Base-by-base conservation (phyloP, 2,888 invertebrate species). In the Sarcophaga carnaria region DNA sequence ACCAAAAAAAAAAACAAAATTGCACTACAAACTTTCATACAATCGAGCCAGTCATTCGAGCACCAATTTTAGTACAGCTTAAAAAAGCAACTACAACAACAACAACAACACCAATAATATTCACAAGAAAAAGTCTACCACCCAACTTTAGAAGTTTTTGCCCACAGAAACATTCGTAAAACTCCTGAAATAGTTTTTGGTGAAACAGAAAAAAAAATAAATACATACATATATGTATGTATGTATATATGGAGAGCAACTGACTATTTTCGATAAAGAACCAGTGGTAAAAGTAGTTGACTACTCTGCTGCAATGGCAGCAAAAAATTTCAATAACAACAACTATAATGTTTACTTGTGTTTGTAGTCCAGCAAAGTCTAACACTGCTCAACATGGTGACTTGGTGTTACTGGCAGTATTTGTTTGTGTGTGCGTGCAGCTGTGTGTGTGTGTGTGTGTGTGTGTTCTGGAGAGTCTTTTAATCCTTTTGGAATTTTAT, bases 121-220 rank as follows among this genome's bases (percentile, higher is more conserved):
- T 67, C 45, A 62, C 54, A 76, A 70, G 80, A 79, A 88, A 88
- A 89, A 90, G 89, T 89, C 87, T 90, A 89, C 89, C 90, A 89
- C 90, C 89, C 90, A 89, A 88, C 81, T 86, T 63, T 74, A 63
- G 62, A 82, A 62, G 62, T 63, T 80, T 75, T 77, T 22, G n/a
- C 67, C 27, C 78, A 78, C 78, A 66, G 37, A 71, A 70, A 77
- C 22, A 12, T 82, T 85, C 49, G 87, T 14, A 86, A 83, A 83
- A 80, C 71, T 75, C 45, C 77, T 63, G 62, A 86, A 72, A 82
- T 81, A 64, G 64, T 71, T 75, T 49, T 54, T 54, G 54, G 37
- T 49, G 64, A 54, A 49, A 60, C 45, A 78, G 54, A 54, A 62
- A 74, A 54, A 20, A 69, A 67, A 60, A 22, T 37, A 14, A 66